Conservation (phyloP, 1,140 invertebrate genomes). For the Zophobas morio region DNA sequence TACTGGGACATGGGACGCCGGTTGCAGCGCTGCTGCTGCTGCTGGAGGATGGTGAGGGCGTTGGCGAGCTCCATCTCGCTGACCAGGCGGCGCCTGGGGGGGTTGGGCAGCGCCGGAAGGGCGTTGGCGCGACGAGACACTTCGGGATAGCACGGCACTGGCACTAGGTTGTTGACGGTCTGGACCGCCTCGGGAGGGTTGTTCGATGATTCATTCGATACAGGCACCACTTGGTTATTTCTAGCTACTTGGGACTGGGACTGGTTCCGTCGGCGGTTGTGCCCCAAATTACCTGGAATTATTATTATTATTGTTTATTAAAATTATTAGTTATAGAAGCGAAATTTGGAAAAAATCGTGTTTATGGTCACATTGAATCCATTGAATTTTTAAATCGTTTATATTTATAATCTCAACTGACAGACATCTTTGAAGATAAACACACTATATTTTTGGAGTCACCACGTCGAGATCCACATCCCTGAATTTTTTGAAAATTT, state of each 20-base stretch:
- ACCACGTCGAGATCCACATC: no score
- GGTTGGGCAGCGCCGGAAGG: slow-evolving; percentile 59
- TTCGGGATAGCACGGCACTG: slow-evolving; percentile 58
- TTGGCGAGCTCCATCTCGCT: slow-evolving; percentile 64
- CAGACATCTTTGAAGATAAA: no score
- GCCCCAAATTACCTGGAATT: slow-evolving; percentile 59
- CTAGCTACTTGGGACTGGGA: slow-evolving; percentile 52
- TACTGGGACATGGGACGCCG: slow-evolving; percentile 57
- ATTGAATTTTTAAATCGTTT: no score
- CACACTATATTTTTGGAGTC: no score
- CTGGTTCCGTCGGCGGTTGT: slow-evolving; percentile 50
- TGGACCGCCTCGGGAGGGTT: slow-evolving; percentile 53
- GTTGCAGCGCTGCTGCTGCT: slow-evolving; percentile 58
- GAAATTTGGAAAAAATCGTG: neutral
- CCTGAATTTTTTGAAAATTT: no score
- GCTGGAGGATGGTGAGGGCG: slow-evolving; percentile 61
- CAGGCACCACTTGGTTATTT: slow-evolving; percentile 66
- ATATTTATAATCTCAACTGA: no score
- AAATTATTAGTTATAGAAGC: neutral
- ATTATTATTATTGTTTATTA: neutral
- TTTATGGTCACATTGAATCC: neutral
- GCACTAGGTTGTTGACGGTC: slow-evolving; percentile 61
- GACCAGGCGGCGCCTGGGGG: slow-evolving; percentile 60
- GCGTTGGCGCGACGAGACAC: slow-evolving; percentile 53
- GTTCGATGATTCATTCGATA: slow-evolving; percentile 45